Base-by-base conservation (phyloP, 2,113 vertebrate genomes). In the Triplophysa dalaica region DNA sequence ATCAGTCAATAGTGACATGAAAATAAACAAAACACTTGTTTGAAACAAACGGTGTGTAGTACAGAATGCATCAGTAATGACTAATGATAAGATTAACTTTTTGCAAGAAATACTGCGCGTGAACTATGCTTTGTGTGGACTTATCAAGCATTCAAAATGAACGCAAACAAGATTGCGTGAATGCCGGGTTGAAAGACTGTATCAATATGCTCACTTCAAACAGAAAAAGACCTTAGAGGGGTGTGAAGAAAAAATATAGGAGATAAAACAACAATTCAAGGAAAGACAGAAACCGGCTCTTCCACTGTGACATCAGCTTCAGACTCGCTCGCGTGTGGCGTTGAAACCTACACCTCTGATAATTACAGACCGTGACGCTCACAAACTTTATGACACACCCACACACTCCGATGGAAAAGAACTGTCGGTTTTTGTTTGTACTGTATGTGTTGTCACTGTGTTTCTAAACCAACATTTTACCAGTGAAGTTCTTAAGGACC, bases 331-430 rank as follows among this genome's bases (percentile, higher is more conserved):
- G 69, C 43, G 50, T 77, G 70, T 72, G 63, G 38, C 17, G 10
- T 21, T 80, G 75, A 75, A 75, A 62, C 56, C 45, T 54, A 78
- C 80, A 80, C 62, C 76, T 68, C 48, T 17, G 75, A 63, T 84
- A 86, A 86, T 82, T 82, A 81, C 75, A 84, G 80, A 61, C 75
- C 43, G 33, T 56, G 64, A 67, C 65, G 58, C 70, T 52, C 41
- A 41, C 16, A 65, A 58, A 66, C 76, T 58, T 72, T 52, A 48
- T 75, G 60, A 82, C 41, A 54, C 73, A 77, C 81, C 63, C 64
- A 24, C 9, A 64, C 65, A 14, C 64, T 33, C n/a, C 13, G 48
- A 5, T 2, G 12, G 52, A 7, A 61, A n/a, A 69, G 16, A 69
- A 10, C 29, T 10, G 4, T 56, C 3, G 19, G 38, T 50, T 58